Evolutionary conservation across 1,140 invertebrate species (phyloP).

Genomic region (Heliothis virescens): DNA sequence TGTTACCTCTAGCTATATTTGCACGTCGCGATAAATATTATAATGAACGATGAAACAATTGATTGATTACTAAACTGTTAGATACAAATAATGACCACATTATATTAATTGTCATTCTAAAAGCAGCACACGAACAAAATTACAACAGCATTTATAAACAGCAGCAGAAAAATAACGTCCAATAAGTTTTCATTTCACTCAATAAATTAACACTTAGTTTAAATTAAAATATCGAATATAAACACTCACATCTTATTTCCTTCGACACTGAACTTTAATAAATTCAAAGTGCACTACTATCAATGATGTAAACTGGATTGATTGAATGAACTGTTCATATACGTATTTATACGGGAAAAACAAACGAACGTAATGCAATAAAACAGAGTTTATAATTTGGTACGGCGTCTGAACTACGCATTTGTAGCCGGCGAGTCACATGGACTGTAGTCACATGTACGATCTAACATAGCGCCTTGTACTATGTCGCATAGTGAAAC

Average conservation of each 20-base stretch:
- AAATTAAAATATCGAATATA: conserved; percentile 33
- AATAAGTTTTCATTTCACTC: conserved; percentile 1
- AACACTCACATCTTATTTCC: conserved; percentile 24
- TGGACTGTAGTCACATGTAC: conserved; percentile 1
- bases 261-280: conserved; percentile 37
- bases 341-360: conserved; percentile 44
- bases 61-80: neutral
- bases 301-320: conserved; percentile 42
- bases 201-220: conserved; percentile 20
- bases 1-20: neutral
- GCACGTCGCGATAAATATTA: neutral
- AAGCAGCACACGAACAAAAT: neutral
- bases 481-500: neutral
- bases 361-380: conserved; percentile 41
- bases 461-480: neutral
- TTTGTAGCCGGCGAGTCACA: conserved; percentile 27
- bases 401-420: conserved; percentile 41
- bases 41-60: conserved; percentile 1
- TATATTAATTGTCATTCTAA: no score
- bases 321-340: conserved; percentile 45
- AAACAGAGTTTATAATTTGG: conserved; percentile 36
- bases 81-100: neutral
- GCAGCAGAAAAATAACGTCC: neutral
- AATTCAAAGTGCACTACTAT: conserved; percentile 33
- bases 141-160: neutral